Base-by-base conservation (phyloP, 1,140 invertebrate genomes). In the Plectrocnemia conspersa region DNA sequence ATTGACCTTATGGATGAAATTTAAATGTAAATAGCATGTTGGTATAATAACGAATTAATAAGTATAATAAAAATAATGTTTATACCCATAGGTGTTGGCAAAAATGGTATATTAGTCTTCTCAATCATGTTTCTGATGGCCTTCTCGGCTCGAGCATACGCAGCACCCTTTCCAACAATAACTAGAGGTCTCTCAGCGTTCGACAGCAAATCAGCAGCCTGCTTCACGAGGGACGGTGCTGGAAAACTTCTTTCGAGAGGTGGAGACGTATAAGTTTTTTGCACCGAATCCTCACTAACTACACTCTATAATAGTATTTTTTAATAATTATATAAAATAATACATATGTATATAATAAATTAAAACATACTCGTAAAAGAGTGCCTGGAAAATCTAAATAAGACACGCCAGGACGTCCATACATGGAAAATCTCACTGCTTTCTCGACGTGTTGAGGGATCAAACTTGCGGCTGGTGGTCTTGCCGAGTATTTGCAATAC, bases 401-500 rank as follows among this genome's bases (percentile, higher is more conserved):
- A 7, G 79, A 74, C 0, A 83, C 85, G 13, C 94, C 89, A 40
- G 94, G 93, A 55, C 93, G 77, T n/a, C 94, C 94, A 64, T 86
- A 93, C 4, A 81, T 86, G 18, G 89, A 78, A 35, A 83, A 75
- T 19, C 93, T 77, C 9, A 97, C 82, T 10, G 95, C 94, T 74
- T 93, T 94, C 75, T 97, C 93, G 10, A 98, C 86, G 70, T 92
- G 92, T 60, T 84, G 77, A 0, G 94, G 93, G 64, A 97, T 94
- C 1, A 92, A 76, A 0, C 80, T 71, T 1, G 88, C 74, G 13
- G 80, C 84, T n/a, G 89, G 83, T 3, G 94, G 93, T 48, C 93
- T 79, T 0, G 85, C 91, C 13, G 89, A 78, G 69, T 94, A 96
- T 77, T 98, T 98, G 67, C 89, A 89, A 66, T 89, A 95, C 2